Percentiles rank a stretch among this genome's conserved stretches.
Conservation (phyloP, 2,797 vertebrate genomes). For the Aeoliscus strigatus region DNA sequence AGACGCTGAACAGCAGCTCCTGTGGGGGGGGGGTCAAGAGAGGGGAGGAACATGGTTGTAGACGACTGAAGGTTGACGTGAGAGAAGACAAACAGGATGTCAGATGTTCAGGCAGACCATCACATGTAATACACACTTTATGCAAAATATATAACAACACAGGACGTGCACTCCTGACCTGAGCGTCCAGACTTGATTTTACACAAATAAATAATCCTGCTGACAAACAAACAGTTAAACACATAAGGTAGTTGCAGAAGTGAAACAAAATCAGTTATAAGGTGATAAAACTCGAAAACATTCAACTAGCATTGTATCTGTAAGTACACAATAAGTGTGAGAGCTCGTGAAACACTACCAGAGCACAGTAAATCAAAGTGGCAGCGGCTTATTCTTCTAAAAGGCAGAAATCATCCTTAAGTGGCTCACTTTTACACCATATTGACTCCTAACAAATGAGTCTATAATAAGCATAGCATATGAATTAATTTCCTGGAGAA, state of each 20-base stretch:
- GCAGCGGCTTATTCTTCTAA: constrained; percentile 11
- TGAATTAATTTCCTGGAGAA: constrained; percentile 16
- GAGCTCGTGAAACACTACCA: constrained; percentile 35
- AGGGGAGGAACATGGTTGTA: constrained; percentile 3
- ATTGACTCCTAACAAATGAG: constrained; percentile 10
- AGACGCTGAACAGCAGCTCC: constrained; percentile 98
- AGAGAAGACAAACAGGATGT: constrained; percentile 23
- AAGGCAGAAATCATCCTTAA: constrained; percentile 19
- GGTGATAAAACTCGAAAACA: too few species aligned
- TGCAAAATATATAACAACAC: too few species aligned
- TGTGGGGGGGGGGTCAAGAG: constrained; percentile 54
- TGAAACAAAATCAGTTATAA: too few species aligned
- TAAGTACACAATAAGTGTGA: constrained; percentile 47
- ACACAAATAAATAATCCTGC: too few species aligned
- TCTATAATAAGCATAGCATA: constrained; percentile 8
- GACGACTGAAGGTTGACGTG: constrained; percentile 38
- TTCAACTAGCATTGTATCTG: constrained; percentile 32
- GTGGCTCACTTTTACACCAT: constrained; percentile 19
- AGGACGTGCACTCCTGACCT: too few species aligned
- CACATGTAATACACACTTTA: too few species aligned
- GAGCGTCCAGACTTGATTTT: too few species aligned
- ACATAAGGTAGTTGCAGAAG: too few species aligned
- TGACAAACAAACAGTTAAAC: too few species aligned
- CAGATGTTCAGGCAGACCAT: too few species aligned
- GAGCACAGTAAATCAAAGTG: constrained; percentile 21